phyloP scores from a whole-genome alignment of 2,113 vertebrate genomes.

The Proterorhinus semilunaris region DNA sequence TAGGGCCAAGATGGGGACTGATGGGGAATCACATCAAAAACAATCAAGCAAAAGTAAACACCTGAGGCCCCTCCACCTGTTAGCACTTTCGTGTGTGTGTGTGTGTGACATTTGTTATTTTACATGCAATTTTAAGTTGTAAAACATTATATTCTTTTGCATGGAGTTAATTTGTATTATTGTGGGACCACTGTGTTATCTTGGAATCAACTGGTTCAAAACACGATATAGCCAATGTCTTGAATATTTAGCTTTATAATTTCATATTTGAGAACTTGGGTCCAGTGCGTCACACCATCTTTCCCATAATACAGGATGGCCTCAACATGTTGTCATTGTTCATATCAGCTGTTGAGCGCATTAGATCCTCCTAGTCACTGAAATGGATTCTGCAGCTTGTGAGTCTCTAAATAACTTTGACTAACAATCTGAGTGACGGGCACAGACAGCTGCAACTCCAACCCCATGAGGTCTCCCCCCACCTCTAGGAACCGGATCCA shows the following conservation, averaged over 20 bases:
- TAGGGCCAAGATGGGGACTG: too few relatives aligned
- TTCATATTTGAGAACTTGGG: too few relatives aligned
- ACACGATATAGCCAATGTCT: neutral
- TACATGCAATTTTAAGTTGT: too few relatives aligned
- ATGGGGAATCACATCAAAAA: too few relatives aligned
- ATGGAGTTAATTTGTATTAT: too few relatives aligned
- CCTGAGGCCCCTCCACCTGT: too few relatives aligned
- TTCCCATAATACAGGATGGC: constrained; percentile 14
- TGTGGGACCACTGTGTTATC: too few relatives aligned
- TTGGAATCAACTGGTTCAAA: neutral
- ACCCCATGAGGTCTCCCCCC: constrained; percentile 22
- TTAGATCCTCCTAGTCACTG: constrained; percentile 61
- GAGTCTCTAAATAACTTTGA: constrained; percentile 83
- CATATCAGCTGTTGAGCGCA: constrained; percentile 68
- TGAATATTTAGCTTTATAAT: too few relatives aligned
- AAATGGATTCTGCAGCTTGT: constrained; percentile 72
- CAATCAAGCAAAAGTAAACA: too few relatives aligned
- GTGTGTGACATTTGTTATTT: too few relatives aligned
- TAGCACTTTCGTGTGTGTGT: too few relatives aligned
- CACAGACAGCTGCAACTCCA: constrained; percentile 71
- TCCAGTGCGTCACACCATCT: neutral
- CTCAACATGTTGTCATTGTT: constrained; percentile 26
- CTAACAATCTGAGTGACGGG: constrained; percentile 63
- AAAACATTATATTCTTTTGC: too few relatives aligned
- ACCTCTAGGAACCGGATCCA: constrained; percentile 31